phyloP scores from a whole-genome alignment of 2,113 vertebrate species.

The Pseudonaja textilis region DNA sequence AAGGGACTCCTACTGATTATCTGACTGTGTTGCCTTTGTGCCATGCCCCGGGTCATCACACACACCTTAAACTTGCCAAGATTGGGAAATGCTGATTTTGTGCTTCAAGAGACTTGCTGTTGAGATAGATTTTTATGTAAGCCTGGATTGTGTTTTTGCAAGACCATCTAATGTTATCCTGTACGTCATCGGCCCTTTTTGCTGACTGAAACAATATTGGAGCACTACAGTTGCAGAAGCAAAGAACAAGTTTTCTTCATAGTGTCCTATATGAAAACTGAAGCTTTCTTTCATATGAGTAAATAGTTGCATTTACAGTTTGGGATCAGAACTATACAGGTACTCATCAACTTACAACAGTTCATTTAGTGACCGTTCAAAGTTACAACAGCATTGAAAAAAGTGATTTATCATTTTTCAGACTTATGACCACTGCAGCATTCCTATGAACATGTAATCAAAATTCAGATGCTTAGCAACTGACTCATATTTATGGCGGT shows the following conservation, averaged over 20 bases:
- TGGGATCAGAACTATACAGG: background rate
- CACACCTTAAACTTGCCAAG: background rate
- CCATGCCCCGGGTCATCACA: background rate
- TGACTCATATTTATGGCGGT: background rate
- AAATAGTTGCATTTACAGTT: background rate
- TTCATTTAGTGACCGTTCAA: background rate
- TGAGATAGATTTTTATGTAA: background rate
- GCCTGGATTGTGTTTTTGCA: background rate
- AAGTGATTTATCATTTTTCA: background rate
- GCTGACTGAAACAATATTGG: background rate
- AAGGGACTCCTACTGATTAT: too few relatives aligned
- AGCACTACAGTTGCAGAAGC: background rate
- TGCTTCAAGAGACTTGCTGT: background rate
- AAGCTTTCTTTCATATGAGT: background rate
- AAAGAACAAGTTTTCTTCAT: background rate
- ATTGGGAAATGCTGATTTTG: background rate
- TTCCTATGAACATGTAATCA: background rate
- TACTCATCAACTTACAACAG: background rate
- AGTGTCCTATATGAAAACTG: background rate
- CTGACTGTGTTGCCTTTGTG: too few relatives aligned
- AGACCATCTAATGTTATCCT: background rate
- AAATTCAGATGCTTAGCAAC: background rate
- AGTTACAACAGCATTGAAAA: background rate
- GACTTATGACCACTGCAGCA: background rate
- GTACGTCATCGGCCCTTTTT: background rate